phyloP scores from a whole-genome alignment of 2,888 invertebrate species.

The Apotomis turbidana region DNA sequence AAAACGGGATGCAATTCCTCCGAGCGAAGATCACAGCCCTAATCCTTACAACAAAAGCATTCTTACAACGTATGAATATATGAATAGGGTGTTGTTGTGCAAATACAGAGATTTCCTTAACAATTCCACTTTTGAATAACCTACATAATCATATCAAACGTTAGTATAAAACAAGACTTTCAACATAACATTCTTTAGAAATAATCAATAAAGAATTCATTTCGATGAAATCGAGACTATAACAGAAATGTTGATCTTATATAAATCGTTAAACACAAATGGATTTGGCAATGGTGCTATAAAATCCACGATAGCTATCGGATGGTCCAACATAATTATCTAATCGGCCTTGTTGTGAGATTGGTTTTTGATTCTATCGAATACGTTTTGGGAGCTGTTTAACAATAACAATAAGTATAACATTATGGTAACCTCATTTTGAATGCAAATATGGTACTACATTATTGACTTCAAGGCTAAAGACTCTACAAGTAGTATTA shows the following conservation, averaged over 20 bases:
- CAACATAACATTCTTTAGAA: conserved; percentile 18
- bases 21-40: conserved; percentile 24
- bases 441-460: conserved; percentile 3
- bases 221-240: conserved; percentile 5
- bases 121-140: conserved; percentile 21
- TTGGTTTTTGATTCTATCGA: conserved; percentile 16
- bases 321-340: conserved; percentile 33
- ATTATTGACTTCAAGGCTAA: background rate
- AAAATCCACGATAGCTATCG: conserved; percentile 27
- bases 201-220: conserved; percentile 17
- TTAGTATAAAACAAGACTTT: conserved; percentile 6
- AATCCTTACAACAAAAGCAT: conserved; percentile 36
- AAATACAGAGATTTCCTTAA: conserved; percentile 33
- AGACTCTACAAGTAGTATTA: background rate
- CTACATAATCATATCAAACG: conserved; percentile 21
- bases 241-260: conserved; percentile 15
- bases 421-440: background rate
- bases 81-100: conserved; percentile 37
- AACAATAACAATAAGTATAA: background rate
- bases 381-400: background rate
- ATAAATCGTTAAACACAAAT: conserved; percentile 29
- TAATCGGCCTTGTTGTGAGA: conserved; percentile 36
- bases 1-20: conserved; percentile 13
- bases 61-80: conserved; percentile 29
- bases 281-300: conserved; percentile 32